phyloP scores from a whole-genome alignment of 2,797 vertebrate genomes.

The Pristis pectinata region DNA sequence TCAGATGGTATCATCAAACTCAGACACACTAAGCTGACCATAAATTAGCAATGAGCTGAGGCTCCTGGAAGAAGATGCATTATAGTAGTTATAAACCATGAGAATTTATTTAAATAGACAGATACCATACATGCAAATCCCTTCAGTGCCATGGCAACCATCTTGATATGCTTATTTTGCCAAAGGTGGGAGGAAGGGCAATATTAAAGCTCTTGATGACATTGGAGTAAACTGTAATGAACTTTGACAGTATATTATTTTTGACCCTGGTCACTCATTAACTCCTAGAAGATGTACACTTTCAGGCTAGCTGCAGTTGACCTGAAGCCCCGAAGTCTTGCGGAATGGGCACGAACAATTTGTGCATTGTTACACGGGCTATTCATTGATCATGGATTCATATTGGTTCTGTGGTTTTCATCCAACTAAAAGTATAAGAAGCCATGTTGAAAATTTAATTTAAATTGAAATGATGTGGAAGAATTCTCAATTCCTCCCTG shows the following conservation, averaged over 20 bases:
- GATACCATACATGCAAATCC: conserved; percentile 89
- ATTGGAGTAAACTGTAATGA: conserved; percentile 65
- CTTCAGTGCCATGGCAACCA: conserved; percentile 78
- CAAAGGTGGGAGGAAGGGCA: conserved; percentile 74
- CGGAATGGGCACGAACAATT: not conserved
- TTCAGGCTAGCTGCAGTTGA: conserved; percentile 28
- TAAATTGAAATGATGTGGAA: not conserved
- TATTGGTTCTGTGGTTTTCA: not conserved
- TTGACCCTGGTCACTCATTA: conserved; percentile 72
- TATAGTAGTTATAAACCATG: conserved; percentile 82
- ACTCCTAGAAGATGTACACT: conserved; percentile 59
- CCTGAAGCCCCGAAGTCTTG: not conserved
- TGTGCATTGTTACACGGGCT: not conserved
- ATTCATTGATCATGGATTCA: conserved; percentile 1
- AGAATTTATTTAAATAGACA: conserved; percentile 92
- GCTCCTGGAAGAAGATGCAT: conserved; percentile 71
- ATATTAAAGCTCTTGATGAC: conserved; percentile 60
- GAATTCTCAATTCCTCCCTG: not conserved
- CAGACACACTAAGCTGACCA: conserved; percentile 76
- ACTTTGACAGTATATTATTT: conserved; percentile 68
- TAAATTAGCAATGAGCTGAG: conserved; percentile 87
- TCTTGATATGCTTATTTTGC: conserved; percentile 76
- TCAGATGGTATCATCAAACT: conserved; percentile 75
- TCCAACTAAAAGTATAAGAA: not conserved
- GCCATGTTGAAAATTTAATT: not conserved